Evolutionary conservation across 2,888 invertebrate species (phyloP), one percentile per base, ranked within the genome.

Genomic region (Agonopterix arenella): DNA sequence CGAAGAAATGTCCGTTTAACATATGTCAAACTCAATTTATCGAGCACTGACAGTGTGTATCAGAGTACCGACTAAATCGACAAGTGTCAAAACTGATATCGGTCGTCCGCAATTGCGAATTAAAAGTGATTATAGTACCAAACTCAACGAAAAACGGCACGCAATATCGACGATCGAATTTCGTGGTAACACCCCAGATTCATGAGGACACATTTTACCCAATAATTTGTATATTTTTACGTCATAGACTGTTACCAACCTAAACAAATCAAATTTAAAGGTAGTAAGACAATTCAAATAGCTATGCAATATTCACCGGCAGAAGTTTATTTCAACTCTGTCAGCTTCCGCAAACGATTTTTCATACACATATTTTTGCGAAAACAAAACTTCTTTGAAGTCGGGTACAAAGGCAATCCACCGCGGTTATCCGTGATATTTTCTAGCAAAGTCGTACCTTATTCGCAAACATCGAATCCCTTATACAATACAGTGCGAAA

Each of bases 401-500:
- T 85, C 83, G 73, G 73, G 74, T 79, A 85, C 86, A 86, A 88
- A 88, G 84, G 79, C 84, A 84, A 86, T 80, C 84, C 85, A 65
- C 77, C 76, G 76, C 82, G 79, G 86, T 88, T 88, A 88, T 86
- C 83, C 83, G 75, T 73, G 82, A 86, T 86, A 88, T 88, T 85
- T 81, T 77, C 84, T 68, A 68, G 62, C 76, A 69, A 80, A 84
- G 70, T 83, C 83, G 78, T 80, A 81, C 86, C 84, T 85, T 88
- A 88, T 88, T 86, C 85, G 76, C 84, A 85, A 85, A 86, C 85
- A 86, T 80, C 81, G 83, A 80, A 86, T 82, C 79, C 74, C 73
- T 73, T 75, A 84, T 76, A 85, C 88, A 89, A 88, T 88, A 88
- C 88, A 85, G 88, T 89, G 88, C 82, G 85, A 88, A 88, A 83